Base-by-base conservation (phyloP, 1,140 invertebrate species). In the Trigoniulus corallinus region DNA sequence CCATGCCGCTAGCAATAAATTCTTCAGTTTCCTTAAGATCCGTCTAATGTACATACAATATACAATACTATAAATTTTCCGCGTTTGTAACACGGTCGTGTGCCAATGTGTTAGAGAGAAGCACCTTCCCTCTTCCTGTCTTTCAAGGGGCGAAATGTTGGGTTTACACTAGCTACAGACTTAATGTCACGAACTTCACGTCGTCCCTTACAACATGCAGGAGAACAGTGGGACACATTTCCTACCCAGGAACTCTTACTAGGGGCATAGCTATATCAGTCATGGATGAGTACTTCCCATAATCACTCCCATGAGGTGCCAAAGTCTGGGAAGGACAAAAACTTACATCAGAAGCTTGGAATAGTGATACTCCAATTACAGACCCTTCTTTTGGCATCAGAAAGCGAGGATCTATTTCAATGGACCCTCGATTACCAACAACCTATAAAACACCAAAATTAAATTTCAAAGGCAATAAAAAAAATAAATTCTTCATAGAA, bases 321-420 rank as follows among this genome's bases (percentile, higher is more conserved):
- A n/a, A n/a, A n/a, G n/a, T n/a, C n/a, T n/a, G n/a, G n/a, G n/a
- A n/a, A n/a, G n/a, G n/a, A n/a, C 24, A 18, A 48, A 51, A 18
- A 34, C 61, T 61, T 62, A 70, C 72, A 26, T 61, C 52, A 39
- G 64, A 61, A 3, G 64, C 58, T 26, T 49, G 51, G 24, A 61
- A 55, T 24, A 74, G 54, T 25, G 62, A 60, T 39, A 72, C 59
- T 15, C 75, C 75, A 23, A 64, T 60, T 13, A 77, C 62, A 15
- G 57, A 56, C 12, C 61, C 59, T 62, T 77, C 75, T 47, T 70
- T 72, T 1, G 51, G 54, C 72, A 77, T 76, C 20, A 72, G 59
- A 34, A 62, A 53, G 26, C 75, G 53, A 13, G 75, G 72, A 58
- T 71, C 65, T 23, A 78, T 65, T 52, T 69, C 61, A 23, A 69